Percentiles rank a stretch among this genome's conserved stretches.
phyloP scores from a whole-genome alignment of 1,140 invertebrate genomes.

The Drosophila leontia region DNA sequence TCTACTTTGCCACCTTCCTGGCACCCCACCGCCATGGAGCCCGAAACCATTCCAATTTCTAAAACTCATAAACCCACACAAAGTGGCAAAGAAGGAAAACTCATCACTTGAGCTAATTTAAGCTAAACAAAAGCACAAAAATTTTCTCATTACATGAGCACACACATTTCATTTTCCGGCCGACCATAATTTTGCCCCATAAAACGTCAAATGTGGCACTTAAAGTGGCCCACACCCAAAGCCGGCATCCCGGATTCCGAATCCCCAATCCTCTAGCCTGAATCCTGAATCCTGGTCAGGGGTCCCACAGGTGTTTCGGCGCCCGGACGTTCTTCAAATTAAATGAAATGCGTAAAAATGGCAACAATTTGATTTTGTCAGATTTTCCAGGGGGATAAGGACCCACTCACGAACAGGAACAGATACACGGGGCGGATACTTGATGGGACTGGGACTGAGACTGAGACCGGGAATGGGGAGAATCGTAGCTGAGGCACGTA shows the following conservation, averaged over 20 bases:
- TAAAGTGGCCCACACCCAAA: conserved; percentile 74
- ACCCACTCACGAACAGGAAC: conserved; percentile 19
- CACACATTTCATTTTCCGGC: conserved; percentile 69
- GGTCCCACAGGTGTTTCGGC: conserved; percentile 74
- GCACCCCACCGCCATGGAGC: no score
- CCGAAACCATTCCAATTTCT: conserved; percentile 16
- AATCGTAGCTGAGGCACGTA: conserved; percentile 56
- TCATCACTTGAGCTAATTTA: conserved; percentile 74
- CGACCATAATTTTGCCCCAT: conserved; percentile 66
- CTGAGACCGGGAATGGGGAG: conserved; percentile 6
- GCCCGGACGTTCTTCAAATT: conserved; percentile 73
- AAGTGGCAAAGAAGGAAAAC: conserved; percentile 37
- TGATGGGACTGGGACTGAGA: conserved; percentile 17
- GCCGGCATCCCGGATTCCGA: conserved; percentile 6
- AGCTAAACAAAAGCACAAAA: conserved; percentile 68
- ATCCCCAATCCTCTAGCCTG: not conserved
- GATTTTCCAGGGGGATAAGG: conserved; percentile 69
- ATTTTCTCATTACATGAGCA: conserved; percentile 72
- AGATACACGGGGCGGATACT: conserved; percentile 25
- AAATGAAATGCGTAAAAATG: conserved; percentile 84
- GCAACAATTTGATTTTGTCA: conserved; percentile 84
- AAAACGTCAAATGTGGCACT: conserved; percentile 81
- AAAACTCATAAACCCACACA: conserved; percentile 42
- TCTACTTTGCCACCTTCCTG: not conserved
- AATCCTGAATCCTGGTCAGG: conserved; percentile 1